Evolutionary conservation across 2,113 vertebrate species (phyloP).

Genomic region (Phylloscopus whistleri): DNA sequence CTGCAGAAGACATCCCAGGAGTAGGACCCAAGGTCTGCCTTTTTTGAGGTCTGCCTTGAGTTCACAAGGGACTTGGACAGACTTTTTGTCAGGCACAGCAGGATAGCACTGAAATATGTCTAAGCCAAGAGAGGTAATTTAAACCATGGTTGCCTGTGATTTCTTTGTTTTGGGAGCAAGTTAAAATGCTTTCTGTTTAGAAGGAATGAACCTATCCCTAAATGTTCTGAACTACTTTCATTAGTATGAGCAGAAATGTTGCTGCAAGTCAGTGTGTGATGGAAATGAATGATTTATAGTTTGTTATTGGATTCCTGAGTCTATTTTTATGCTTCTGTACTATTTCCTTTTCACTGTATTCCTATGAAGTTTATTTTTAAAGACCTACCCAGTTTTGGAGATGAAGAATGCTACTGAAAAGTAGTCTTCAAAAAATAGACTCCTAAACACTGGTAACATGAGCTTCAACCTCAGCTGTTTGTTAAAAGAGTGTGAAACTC

Average conservation of each 20-base stretch:
- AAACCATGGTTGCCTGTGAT: background rate
- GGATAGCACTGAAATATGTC: background rate
- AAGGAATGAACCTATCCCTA: background rate
- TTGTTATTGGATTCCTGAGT: conserved; percentile 5
- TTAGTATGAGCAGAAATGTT: background rate
- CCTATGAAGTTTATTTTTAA: conserved; percentile 57
- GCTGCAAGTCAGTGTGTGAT: background rate
- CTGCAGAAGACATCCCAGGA: background rate
- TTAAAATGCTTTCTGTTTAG: background rate
- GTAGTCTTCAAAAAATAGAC: background rate
- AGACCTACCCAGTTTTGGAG: conserved; percentile 3
- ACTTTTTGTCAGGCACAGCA: background rate
- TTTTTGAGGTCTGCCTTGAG: background rate
- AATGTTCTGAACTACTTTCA: background rate
- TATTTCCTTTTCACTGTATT: conserved; percentile 31
- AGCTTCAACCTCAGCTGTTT: conserved; percentile 29
- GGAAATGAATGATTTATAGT: conserved; percentile 49
- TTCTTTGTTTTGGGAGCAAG: background rate
- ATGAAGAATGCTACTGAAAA: conserved; percentile 17
- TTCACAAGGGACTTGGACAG: background rate
- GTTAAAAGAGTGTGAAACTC: background rate
- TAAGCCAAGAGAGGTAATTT: background rate
- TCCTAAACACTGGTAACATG: background rate
- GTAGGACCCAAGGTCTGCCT: background rate
- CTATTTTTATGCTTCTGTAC: conserved; percentile 48